A percentile compares a stretch with the other conserved stretches of the same genome.
phyloP scores from a whole-genome alignment of 1,140 invertebrate species.

The Ptiloglossa arizonensis region DNA sequence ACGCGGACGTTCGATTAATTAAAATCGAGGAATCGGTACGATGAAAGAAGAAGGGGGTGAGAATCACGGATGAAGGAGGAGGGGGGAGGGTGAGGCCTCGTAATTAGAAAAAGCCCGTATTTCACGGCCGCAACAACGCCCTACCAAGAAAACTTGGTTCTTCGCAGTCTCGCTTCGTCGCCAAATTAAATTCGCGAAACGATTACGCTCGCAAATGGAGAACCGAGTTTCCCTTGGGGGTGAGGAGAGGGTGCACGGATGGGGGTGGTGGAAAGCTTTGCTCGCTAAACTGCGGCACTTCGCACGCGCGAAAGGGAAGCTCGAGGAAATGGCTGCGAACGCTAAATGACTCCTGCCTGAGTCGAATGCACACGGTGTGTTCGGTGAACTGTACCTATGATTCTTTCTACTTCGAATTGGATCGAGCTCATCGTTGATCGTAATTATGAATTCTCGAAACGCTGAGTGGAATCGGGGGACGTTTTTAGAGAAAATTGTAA shows the following conservation, averaged over 20 bases:
- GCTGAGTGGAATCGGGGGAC: too few species aligned
- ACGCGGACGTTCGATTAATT: conserved; percentile 11
- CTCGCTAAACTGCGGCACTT: conserved; percentile 7
- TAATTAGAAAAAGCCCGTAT: conserved; percentile 2
- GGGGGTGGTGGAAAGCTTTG: neutral
- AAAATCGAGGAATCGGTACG: neutral
- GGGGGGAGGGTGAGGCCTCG: too few species aligned
- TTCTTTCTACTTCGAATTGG: too few species aligned
- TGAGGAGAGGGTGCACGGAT: too few species aligned
- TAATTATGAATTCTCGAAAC: too few species aligned
- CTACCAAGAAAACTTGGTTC: neutral
- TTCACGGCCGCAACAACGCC: neutral
- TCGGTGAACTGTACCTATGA: neutral
- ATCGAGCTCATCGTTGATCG: too few species aligned
- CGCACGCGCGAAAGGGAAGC: neutral
- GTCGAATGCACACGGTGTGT: neutral
- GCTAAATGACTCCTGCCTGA: conserved; percentile 1
- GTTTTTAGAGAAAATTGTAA: too few species aligned
- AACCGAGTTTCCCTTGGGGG: neutral
- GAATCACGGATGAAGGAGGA: too few species aligned
- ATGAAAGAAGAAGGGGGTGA: too few species aligned
- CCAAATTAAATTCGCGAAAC: conserved; percentile 4
- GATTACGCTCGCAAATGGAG: neutral
- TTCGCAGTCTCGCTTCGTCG: neutral
- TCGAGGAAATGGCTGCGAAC: conserved; percentile 3